Conservation (phyloP, 53 echinoderm and acorn worm species). For the Apostichopus leukothele region DNA sequence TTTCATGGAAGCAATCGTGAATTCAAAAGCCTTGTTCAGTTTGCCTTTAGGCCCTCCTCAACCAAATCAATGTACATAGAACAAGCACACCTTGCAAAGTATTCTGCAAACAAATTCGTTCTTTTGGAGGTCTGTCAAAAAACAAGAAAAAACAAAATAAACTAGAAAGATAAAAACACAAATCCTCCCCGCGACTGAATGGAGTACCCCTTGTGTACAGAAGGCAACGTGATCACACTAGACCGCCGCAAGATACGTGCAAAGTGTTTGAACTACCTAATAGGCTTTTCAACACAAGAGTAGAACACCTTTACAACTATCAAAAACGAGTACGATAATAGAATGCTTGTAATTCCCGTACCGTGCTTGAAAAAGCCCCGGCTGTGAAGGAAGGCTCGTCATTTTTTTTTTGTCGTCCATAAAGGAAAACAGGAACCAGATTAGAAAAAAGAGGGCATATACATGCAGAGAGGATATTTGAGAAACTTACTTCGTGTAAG, state of each 20-base stretch:
- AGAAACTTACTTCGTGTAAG: neutral
- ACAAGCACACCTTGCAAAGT: conserved; percentile 36
- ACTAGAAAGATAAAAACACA: neutral
- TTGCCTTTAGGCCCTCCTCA: conserved; percentile 28
- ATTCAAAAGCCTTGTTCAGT: conserved; percentile 21
- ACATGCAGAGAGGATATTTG: neutral
- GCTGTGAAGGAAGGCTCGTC: conserved; percentile 19
- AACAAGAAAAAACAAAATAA: neutral
- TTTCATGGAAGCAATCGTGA: conserved; percentile 1
- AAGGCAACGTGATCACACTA: conserved; percentile 45
- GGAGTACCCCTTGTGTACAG: conserved; percentile 40
- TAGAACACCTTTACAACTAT: conserved; percentile 42
- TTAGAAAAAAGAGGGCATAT: conserved; percentile 13
- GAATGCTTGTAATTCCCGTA: conserved; percentile 41
- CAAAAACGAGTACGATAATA: conserved; percentile 26
- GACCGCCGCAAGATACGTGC: conserved; percentile 48
- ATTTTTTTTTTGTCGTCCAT: neutral
- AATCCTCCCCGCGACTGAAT: conserved; percentile 26
- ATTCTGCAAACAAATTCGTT: conserved; percentile 37
- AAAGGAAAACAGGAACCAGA: neutral
- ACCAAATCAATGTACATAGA: conserved; percentile 34
- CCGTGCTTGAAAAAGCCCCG: conserved; percentile 19
- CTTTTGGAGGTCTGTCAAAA: conserved; percentile 36
- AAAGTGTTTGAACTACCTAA: conserved; percentile 46
- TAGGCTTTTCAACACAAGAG: conserved; percentile 38